Evolutionary conservation across 2,113 vertebrate species (phyloP), one percentile per base, ranked within the genome.

Genomic region (Microcebus lehilahytsara): DNA sequence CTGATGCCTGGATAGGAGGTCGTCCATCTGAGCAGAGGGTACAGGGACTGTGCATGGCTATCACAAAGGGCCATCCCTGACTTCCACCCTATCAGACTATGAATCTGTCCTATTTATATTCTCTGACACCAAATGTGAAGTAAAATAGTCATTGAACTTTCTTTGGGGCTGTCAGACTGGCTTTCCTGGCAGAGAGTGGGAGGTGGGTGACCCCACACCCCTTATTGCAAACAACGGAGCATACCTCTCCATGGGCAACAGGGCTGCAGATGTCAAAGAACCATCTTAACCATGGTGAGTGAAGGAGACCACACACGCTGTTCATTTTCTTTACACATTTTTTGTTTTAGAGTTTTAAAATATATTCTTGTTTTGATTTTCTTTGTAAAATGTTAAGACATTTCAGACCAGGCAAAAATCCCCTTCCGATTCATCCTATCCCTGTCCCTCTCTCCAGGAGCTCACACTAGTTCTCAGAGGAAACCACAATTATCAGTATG

Each of bases 241-340:
- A 64, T 49, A 58, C 2, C 23, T 92, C 20, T 77, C 25, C 7
- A 3, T n/a, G 72, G 16, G 6, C 5, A 81, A 34, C 1, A 13
- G 27, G 34, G 64, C 49, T 72, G 30, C 46, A 71, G 84, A 81
- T 92, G 84, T 42, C 72, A 74, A 89, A 97, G 25, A 53, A 67
- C 17, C 32, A 51, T 79, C 14, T 19, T 86, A 78, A 89, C 12
- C 49, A 51, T 0, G 27, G 40, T 67, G 27, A 53, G 40, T 40
- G 49, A 96, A 77, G 49, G 20, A 89, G 30, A 58, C 9, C 19
- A 34, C 9, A 13, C 12, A 25, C 12, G 5, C n/a, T 27, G 78
- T 46, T 32, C 17, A 40, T 75, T 80, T 87, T 40, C 37, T 40
- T 40, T 40, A 42, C 64, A 14, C 17, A 72, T 37, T 58, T 58